A percentile compares a stretch with the other conserved stretches of the same genome.
phyloP scores from a whole-genome alignment of 2,888 invertebrate genomes.

The Nebria salina region DNA sequence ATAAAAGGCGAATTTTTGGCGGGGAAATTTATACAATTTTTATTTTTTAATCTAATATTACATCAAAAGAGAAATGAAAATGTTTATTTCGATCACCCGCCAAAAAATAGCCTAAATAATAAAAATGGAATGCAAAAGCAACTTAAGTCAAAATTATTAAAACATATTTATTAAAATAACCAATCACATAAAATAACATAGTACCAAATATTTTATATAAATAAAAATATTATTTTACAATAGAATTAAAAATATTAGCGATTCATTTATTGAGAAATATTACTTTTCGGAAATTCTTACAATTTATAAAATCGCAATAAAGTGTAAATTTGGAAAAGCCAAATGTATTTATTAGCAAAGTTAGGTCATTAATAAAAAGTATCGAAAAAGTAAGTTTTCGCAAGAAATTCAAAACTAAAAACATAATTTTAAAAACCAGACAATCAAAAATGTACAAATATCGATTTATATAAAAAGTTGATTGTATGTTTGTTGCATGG shows the following conservation, averaged over 20 bases:
- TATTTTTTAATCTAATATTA: not conserved
- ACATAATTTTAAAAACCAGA: slow-evolving; percentile 1
- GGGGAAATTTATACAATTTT: not conserved
- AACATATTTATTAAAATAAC: slow-evolving; percentile 15
- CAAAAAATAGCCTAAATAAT: not conserved
- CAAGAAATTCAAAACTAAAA: not conserved
- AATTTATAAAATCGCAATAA: too few species aligned
- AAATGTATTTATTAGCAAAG: too few species aligned
- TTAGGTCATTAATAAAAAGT: too few species aligned
- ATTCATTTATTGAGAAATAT: not conserved
- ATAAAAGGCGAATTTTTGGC: not conserved
- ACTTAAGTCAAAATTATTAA: slow-evolving; percentile 9
- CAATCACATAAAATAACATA: slow-evolving; percentile 12
- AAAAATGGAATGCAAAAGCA: slow-evolving; percentile 13
- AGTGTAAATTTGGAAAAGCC: too few species aligned
- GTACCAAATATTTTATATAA: slow-evolving; percentile 1
- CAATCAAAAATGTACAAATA: not conserved
- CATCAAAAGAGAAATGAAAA: too few species aligned
- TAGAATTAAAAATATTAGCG: not conserved
- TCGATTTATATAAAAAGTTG: not conserved
- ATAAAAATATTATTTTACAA: not conserved
- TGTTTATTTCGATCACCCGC: not conserved
- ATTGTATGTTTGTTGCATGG: not conserved
- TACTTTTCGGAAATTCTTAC: not conserved
- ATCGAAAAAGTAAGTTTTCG: not conserved